phyloP scores from a whole-genome alignment of 1,140 invertebrate genomes.

The Drosophila kohkoa region DNA sequence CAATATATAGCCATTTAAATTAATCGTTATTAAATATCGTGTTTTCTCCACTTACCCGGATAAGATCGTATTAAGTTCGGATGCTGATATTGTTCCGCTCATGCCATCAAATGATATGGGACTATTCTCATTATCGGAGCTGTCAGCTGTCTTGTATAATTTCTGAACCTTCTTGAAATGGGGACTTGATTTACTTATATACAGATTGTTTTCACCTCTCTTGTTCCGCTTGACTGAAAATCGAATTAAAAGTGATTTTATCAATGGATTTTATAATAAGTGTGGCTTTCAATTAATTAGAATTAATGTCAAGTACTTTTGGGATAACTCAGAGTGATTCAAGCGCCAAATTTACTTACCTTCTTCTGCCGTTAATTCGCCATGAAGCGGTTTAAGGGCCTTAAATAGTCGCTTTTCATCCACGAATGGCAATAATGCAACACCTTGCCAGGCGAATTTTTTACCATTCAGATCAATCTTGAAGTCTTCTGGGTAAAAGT shows the following conservation, averaged over 20 bases:
- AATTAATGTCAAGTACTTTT: background rate
- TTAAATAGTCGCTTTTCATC: constrained; percentile 96
- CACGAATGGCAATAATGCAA: constrained; percentile 98
- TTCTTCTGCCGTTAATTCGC: constrained; percentile 92
- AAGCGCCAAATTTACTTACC: constrained; percentile 79
- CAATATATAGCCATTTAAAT: no score
- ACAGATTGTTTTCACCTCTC: constrained; percentile 92
- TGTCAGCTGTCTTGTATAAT: constrained; percentile 87
- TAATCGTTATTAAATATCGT: background rate
- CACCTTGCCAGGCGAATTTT: constrained; percentile 99
- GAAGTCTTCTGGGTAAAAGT: constrained; percentile 99
- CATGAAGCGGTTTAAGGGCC: constrained; percentile 93
- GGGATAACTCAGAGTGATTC: background rate
- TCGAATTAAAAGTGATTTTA: background rate
- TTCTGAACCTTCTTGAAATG: constrained; percentile 90
- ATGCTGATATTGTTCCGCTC: constrained; percentile 89
- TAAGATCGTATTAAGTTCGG: constrained; percentile 88
- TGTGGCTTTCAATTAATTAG: background rate
- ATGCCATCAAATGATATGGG: constrained; percentile 89
- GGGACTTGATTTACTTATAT: constrained; percentile 89
- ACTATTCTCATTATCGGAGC: constrained; percentile 84
- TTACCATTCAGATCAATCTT: constrained; percentile 99
- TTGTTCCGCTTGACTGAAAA: constrained; percentile 87
- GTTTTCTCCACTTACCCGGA: constrained; percentile 87
- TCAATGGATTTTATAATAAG: background rate